Conservation (phyloP, 1,140 invertebrate genomes). For the Microplitis demolitor region DNA sequence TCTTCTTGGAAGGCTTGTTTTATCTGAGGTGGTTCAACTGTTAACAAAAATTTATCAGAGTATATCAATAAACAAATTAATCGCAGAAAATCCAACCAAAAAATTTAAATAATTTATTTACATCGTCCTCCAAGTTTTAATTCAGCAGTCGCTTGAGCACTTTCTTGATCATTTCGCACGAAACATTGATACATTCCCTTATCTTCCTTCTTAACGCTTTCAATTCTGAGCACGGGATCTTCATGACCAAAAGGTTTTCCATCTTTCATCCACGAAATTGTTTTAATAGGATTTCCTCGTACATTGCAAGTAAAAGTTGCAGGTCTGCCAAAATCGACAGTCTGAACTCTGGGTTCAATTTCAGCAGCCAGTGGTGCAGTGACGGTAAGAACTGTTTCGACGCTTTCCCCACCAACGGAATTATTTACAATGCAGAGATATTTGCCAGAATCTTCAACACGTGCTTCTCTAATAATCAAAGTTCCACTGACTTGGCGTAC, state of each 20-base stretch:
- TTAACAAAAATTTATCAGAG: constrained; percentile 33
- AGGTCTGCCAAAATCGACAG: constrained; percentile 89
- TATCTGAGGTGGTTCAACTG: constrained; percentile 87
- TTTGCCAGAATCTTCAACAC: constrained; percentile 90
- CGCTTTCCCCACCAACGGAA: constrained; percentile 89
- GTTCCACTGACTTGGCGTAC: constrained; percentile 94
- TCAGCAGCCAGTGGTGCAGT: constrained; percentile 85
- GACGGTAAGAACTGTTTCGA: constrained; percentile 89
- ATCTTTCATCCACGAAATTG: constrained; percentile 91
- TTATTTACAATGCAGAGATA: constrained; percentile 95
- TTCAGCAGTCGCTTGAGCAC: constrained; percentile 89
- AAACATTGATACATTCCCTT: constrained; percentile 98
- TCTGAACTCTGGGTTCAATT: constrained; percentile 88
- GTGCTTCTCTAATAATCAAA: constrained; percentile 86
- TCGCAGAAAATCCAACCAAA: not conserved
- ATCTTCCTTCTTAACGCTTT: constrained; percentile 90
- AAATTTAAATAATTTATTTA: constrained; percentile 56
- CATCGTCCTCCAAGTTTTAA: constrained; percentile 90
- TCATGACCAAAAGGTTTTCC: constrained; percentile 81
- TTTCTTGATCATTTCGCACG: constrained; percentile 91
- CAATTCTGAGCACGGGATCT: constrained; percentile 80
- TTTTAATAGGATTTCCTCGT: constrained; percentile 87
- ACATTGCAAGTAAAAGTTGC: constrained; percentile 89
- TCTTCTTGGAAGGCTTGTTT: constrained; percentile 84
- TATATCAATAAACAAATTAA: too few species aligned